A percentile compares a stretch with the other conserved stretches of the same genome.
These are phyloP conservation scores for Oncorhynchus tshawytscha DNA, from an alignment of 2,113 vertebrate species.

Conservation along the genomic window DNA sequence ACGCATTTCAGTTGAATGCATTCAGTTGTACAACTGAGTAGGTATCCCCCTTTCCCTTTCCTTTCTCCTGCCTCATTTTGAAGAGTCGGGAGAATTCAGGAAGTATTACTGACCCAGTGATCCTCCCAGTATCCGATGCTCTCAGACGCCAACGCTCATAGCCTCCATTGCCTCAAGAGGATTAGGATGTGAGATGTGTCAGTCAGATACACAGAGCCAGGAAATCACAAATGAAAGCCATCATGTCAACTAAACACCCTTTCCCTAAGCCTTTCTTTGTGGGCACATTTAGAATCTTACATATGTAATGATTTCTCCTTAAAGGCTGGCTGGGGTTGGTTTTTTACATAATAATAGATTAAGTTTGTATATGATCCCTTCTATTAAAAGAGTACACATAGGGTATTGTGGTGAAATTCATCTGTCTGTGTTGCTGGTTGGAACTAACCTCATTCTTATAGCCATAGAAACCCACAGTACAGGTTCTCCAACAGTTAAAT, in stretches of 20 bases:
- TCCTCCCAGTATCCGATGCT: neutral
- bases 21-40: too few species aligned
- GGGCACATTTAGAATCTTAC: neutral
- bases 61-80: neutral
- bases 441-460: too few species aligned
- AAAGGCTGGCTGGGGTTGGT: too few species aligned
- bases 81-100: neutral
- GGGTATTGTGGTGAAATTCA: too few species aligned
- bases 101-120: neutral
- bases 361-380: too few species aligned
- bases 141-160: neutral
- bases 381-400: too few species aligned
- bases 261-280: neutral
- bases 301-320: neutral
- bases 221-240: neutral
- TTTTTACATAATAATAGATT: too few species aligned
- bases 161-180: neutral
- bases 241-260: neutral
- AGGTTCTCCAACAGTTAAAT: too few species aligned
- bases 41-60: too few species aligned
- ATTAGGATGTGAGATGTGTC: neutral
- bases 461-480: too few species aligned
- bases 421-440: too few species aligned
- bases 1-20: too few species aligned
- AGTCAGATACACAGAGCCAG: neutral